Evolutionary conservation across 2,797 vertebrate genomes (phyloP).

Genomic region (Mallotus villosus): DNA sequence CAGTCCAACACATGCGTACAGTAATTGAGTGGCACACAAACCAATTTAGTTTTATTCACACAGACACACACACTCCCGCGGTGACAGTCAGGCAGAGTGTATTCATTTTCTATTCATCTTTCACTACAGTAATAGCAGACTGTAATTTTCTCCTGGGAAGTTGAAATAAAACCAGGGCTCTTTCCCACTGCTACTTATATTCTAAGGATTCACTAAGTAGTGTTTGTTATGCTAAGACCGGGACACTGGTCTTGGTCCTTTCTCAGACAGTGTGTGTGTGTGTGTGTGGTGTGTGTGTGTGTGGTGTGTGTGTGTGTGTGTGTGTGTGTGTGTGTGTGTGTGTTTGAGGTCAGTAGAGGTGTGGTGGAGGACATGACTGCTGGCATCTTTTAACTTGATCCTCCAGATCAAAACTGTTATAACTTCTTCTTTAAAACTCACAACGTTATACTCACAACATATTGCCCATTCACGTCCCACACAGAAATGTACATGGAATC

Average conservation of each 20-base stretch:
- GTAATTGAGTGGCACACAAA: background rate
- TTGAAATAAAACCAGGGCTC: background rate
- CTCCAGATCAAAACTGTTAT: no score
- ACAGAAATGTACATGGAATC: no score
- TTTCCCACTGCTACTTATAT: background rate
- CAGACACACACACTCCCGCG: background rate
- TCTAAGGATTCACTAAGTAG: conserved; percentile 10
- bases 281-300: conserved; percentile 1
- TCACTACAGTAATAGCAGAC: conserved; percentile 6
- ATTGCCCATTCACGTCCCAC: no score
- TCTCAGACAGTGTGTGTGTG: background rate
- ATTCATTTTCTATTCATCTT: conserved; percentile 22
- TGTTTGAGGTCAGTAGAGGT: conserved; percentile 6
- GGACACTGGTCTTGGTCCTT: background rate
- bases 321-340: conserved; percentile 9
- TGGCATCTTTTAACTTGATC: conserved; percentile 2
- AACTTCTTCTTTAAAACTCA: no score
- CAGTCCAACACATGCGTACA: background rate
- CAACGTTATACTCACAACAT: no score
- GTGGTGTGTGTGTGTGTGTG: conserved; percentile 7
- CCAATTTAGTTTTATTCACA: conserved; percentile 23
- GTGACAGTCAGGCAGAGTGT: conserved; percentile 14
- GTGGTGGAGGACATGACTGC: conserved; percentile 6
- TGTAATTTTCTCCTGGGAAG: conserved; percentile 2
- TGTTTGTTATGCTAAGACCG: background rate